These are phyloP conservation scores for Acromyrmex heyeri DNA, from an alignment of 1,140 invertebrate species.

Conservation along the genomic window DNA sequence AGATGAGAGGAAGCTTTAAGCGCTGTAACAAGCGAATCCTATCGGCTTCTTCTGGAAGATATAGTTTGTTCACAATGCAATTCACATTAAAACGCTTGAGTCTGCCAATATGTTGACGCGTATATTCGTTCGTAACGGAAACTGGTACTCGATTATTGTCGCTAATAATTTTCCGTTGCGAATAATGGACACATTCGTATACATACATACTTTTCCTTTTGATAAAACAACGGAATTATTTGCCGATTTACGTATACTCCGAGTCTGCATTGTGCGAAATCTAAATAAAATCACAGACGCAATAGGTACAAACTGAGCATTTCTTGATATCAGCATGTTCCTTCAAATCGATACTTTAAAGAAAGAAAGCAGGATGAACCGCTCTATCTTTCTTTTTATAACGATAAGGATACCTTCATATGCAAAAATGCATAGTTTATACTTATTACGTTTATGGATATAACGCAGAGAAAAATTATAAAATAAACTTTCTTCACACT, in stretches of 20 bases:
- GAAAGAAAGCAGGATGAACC: too few species aligned
- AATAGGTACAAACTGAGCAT: too few species aligned
- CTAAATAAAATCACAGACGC: not conserved
- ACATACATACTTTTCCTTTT: not conserved
- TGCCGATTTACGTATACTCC: not conserved
- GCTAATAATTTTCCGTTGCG: slow-evolving; percentile 26
- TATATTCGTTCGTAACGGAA: not conserved
- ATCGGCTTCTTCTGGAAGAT: slow-evolving; percentile 63
- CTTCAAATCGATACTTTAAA: too few species aligned
- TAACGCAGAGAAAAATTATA: not conserved
- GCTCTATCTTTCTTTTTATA: too few species aligned
- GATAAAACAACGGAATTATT: slow-evolving; percentile 3
- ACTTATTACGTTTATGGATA: not conserved
- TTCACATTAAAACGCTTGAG: slow-evolving; percentile 20
- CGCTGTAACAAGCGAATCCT: slow-evolving; percentile 70
- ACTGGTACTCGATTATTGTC: slow-evolving; percentile 52
- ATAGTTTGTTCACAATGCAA: slow-evolving; percentile 74
- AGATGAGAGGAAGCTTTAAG: slow-evolving; percentile 74
- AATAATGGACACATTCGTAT: slow-evolving; percentile 18
- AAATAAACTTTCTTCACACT: not conserved
- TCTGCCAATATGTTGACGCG: slow-evolving; percentile 16
- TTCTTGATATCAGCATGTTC: too few species aligned
- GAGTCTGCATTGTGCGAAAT: not conserved
- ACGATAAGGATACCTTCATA: too few species aligned
- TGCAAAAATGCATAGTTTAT: too few species aligned